Base-by-base conservation (phyloP, 92 coral and sea anemone species). In the Phenganax stokvisi region DNA sequence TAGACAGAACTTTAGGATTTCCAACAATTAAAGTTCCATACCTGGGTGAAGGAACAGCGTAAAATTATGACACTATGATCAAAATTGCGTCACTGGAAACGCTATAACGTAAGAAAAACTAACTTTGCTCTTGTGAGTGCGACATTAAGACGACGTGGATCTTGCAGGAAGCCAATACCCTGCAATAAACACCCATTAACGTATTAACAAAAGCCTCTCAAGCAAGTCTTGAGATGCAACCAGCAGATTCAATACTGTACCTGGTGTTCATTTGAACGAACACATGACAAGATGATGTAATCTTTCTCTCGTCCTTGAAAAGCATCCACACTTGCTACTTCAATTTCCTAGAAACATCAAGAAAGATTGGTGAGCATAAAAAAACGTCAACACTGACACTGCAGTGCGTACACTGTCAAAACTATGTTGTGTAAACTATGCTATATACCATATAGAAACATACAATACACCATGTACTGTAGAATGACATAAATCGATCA, bases 261-360 rank as follows among this genome's bases (percentile, higher is more conserved):
- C 97, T 96, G 99, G 72, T 96, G 99, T 87, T 96, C 99, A 77
- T 96, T 96, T 69, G 99, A 96, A 83, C 99, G 87, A 67, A 96
- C 99, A 85, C 99, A 96, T 0, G 99, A 96, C 58, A 96, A 83
- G 79, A 96, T 96, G 58, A 96, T 96, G 83, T 96, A 96, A 80
- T 96, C 99, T 51, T 96, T 96, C 82, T 96, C 99, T 53, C 99
- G 90, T 12, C 99, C 99, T 58, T 96, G 99, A 81, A 96, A 96
- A 12, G 99, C 99, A 81, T 96, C 99, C 55, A 96, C 99, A 83
- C 99, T 96, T 44, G 99, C 99, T 17, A 96, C 99, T 76, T 96
- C 99, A n/a, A 96, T 92, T 86, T 96, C 99, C 99, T 96, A 63
- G 8, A 6, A 51, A 74, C 52, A 76, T 62, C 61, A 57, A 63